These are phyloP conservation scores for Pygmarrhopalites habei DNA, from an alignment of 1,140 invertebrate species.

Conservation along the genomic window DNA sequence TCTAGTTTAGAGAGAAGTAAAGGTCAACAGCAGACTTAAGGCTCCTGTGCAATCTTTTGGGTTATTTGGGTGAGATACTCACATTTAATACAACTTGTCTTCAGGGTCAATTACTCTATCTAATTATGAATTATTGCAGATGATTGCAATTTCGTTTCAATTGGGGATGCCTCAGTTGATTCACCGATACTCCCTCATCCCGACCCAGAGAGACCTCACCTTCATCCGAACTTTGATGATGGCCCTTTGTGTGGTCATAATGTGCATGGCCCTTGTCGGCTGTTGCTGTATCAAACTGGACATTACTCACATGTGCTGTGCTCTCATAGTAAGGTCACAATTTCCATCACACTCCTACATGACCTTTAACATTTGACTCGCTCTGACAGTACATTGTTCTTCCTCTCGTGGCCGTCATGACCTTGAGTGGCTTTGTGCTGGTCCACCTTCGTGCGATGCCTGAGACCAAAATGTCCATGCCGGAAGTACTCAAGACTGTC, in stretches of 20 bases:
- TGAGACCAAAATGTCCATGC: background rate
- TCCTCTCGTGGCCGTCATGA: background rate
- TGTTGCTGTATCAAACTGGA: conserved; percentile 1
- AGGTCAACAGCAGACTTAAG: too few relatives aligned
- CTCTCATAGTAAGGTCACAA: background rate
- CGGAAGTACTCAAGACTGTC: background rate
- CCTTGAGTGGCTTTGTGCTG: background rate
- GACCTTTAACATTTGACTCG: background rate
- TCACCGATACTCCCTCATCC: background rate
- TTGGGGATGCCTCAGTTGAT: background rate
- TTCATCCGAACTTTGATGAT: too few relatives aligned
- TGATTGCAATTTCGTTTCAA: background rate
- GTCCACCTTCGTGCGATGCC: background rate
- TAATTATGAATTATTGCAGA: too few relatives aligned
- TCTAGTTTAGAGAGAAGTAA: too few relatives aligned
- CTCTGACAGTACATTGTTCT: background rate
- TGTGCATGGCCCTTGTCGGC: background rate
- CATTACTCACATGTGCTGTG: background rate
- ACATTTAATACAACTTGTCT: too few relatives aligned
- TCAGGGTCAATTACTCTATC: too few relatives aligned
- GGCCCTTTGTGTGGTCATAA: background rate
- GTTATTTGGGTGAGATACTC: background rate
- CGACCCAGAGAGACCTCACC: too few relatives aligned
- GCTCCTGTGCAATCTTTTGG: background rate
- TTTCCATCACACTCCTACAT: background rate